Evolutionary conservation across 2,113 vertebrate species (phyloP), one percentile per base, ranked within the genome.

Genomic region (Tonatia bakeri): DNA sequence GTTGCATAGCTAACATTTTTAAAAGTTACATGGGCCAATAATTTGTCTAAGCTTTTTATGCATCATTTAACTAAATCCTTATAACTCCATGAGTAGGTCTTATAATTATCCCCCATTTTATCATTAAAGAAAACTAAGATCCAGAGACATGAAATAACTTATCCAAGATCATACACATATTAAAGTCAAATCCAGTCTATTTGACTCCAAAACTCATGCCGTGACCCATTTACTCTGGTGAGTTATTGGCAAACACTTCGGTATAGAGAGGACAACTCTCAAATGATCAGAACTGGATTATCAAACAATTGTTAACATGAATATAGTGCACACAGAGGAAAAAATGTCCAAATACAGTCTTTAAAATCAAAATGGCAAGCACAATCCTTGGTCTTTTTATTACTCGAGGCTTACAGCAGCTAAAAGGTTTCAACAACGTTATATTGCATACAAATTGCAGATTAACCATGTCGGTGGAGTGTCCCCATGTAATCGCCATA

Each of bases 361-460:
- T 95, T 92, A 96, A 95, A 94, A 92, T 84, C 81, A 96, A 96
- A 95, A 95, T 45, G 64, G 61, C 59, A 94, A 96, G 77, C 47
- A 56, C 94, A 90, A 94, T 77, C 38, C 43, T 94, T 92, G 45
- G 89, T 83, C 33, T 84, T 92, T 94, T 94, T 81, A 95, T 84
- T 95, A 69, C 54, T 90, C 20, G 9, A 80, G 59, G 70, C 73
- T 96, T 94, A 95, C 64, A 94, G 52, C 79, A 95, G 43, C 85
- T 96, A 91, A 97, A 96, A 96, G 88, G 73, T 89, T 96, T 96
- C 81, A 93, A 47, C 72, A 91, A 96, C 81, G 43, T 94, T 95
- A 85, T 54, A 94, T 13, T 94, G 73, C 94, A 94, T 87, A 83
- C 82, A 96, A 95, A 83, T 75, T 94, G 64, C 73, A 94, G 72